These are phyloP conservation scores for Empis livida DNA, from an alignment of 2,888 invertebrate genomes.

Conservation along the genomic window DNA sequence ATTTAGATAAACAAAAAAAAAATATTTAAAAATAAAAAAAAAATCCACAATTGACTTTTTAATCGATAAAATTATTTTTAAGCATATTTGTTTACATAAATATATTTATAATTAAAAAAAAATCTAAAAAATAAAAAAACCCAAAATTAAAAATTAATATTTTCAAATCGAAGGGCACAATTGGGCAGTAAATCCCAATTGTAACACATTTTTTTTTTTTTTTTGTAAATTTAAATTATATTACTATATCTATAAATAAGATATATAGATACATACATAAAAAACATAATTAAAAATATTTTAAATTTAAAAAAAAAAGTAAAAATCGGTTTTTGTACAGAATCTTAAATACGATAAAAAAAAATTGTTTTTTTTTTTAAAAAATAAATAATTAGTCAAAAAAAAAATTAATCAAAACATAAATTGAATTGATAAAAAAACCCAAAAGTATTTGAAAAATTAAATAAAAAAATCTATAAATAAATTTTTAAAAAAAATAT, in stretches of 20 bases:
- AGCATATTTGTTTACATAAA: too few species aligned
- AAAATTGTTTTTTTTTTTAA: background rate
- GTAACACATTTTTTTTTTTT: background rate
- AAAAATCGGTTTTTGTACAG: background rate
- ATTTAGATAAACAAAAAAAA: too few species aligned
- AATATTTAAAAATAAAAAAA: too few species aligned
- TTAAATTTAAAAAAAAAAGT: too few species aligned
- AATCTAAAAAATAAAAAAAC: too few species aligned
- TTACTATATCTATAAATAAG: background rate
- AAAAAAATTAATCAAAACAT: background rate
- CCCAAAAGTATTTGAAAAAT: background rate
- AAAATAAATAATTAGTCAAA: background rate
- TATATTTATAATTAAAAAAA: too few species aligned
- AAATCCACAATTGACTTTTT: too few species aligned
- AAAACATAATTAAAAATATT: slow-evolving; percentile 10
- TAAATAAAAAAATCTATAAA: background rate
- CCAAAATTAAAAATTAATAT: too few species aligned
- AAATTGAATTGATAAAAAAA: too few species aligned
- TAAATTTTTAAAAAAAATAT: background rate
- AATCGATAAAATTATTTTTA: too few species aligned
- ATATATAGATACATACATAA: background rate
- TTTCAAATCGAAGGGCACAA: background rate
- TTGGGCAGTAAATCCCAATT: background rate
- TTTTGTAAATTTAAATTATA: background rate
- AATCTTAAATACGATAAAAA: background rate